These are phyloP conservation scores for Watersipora subatra DNA, from an alignment of 1,140 invertebrate genomes.

Conservation along the genomic window DNA sequence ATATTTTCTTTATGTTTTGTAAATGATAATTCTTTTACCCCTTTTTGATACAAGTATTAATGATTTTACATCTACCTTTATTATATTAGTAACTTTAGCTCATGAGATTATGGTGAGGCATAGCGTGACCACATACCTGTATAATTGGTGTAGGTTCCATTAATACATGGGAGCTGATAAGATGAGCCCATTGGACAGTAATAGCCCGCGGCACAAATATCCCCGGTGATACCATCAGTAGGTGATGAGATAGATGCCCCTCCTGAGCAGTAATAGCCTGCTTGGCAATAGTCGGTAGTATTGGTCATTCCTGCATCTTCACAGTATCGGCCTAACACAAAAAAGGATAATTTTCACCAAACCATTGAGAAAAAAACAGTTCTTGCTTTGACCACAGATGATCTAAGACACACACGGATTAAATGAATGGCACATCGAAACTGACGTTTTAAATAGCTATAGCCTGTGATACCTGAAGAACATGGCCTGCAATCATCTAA, in stretches of 20 bases:
- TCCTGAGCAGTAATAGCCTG: slow-evolving; percentile 28
- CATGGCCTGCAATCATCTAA: slow-evolving; percentile 21
- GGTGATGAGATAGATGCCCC: slow-evolving; percentile 24
- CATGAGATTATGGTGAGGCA: no score
- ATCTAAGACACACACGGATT: no score
- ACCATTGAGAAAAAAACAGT: no score
- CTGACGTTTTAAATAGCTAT: no score
- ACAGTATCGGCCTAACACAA: slow-evolving; percentile 26
- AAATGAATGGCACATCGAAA: no score
- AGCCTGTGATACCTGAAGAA: slow-evolving; percentile 22
- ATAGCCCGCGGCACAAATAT: slow-evolving; percentile 26
- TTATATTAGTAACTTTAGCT: no score
- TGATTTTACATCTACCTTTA: no score
- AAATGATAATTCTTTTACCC: no score
- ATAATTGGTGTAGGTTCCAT: slow-evolving; percentile 31
- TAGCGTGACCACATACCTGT: slow-evolving; percentile 11
- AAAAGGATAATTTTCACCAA: slow-evolving; percentile 2
- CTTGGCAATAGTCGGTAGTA: slow-evolving; percentile 21
- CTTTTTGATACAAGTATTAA: no score
- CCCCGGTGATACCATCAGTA: slow-evolving; percentile 26
- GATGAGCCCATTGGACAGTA: slow-evolving; percentile 23
- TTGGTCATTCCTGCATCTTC: slow-evolving; percentile 18
- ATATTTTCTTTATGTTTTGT: no score
- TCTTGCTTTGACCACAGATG: no score
- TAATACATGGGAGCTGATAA: slow-evolving; percentile 19